These are phyloP conservation scores for Tachina lurida DNA, from an alignment of 2,888 invertebrate species.

Conservation along the genomic window DNA sequence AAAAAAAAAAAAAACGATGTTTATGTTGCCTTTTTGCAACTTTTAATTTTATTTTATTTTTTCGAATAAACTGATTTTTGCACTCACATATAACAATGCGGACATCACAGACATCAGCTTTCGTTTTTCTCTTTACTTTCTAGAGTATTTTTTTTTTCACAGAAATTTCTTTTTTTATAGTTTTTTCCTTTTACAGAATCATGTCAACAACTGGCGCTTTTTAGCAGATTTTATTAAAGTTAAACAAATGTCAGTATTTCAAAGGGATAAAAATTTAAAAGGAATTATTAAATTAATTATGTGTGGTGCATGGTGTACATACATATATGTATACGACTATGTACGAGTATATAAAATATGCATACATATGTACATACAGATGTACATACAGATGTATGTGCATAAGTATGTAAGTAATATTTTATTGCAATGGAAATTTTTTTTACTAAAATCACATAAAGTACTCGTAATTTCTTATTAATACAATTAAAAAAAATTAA, in stretches of 20 bases:
- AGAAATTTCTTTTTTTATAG: slow-evolving; percentile 21
- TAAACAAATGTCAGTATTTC: not conserved
- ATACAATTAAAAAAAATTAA: no score
- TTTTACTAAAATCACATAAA: no score
- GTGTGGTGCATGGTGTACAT: no score
- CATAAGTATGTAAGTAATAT: no score
- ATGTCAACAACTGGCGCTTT: slow-evolving; percentile 55
- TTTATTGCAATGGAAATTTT: no score
- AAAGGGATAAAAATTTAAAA: slow-evolving; percentile 20
- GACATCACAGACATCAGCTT: slow-evolving; percentile 48
- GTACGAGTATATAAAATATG: not conserved
- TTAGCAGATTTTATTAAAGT: slow-evolving; percentile 22
- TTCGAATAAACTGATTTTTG: slow-evolving; percentile 45
- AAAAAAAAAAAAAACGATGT: slow-evolving; percentile 43
- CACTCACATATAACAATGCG: slow-evolving; percentile 41
- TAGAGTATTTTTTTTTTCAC: slow-evolving; percentile 13
- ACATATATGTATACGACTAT: no score
- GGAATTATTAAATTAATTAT: not conserved
- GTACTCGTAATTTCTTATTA: no score
- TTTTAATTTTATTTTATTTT: slow-evolving; percentile 24
- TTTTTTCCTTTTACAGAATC: slow-evolving; percentile 40
- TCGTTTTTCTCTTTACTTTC: slow-evolving; percentile 47
- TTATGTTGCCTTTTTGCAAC: slow-evolving; percentile 18
- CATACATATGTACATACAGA: not conserved
- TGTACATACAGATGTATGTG: no score